Percentiles rank a stretch among this genome's conserved stretches.
These are phyloP conservation scores for Tetrao urogallus DNA, from an alignment of 2,113 vertebrate genomes.

Conservation along the genomic window DNA sequence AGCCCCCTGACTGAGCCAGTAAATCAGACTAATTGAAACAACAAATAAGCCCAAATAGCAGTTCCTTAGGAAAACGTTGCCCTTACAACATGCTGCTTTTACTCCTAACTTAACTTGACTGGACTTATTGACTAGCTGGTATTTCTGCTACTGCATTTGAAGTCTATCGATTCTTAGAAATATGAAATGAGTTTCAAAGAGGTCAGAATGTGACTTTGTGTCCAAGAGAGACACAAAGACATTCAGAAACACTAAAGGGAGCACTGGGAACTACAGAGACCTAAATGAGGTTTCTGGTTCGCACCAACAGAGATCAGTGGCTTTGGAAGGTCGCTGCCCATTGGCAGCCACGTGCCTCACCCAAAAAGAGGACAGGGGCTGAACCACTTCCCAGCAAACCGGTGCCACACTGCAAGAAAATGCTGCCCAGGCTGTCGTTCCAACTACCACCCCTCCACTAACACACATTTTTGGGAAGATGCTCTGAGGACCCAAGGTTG, in stretches of 20 bases:
- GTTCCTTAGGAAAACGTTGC: slow-evolving; percentile 47
- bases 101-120: slow-evolving; percentile 33
- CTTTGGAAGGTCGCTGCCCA: not conserved
- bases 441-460: not conserved
- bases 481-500: not conserved
- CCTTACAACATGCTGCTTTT: not conserved
- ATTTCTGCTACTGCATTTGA: slow-evolving; percentile 52
- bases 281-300: not conserved
- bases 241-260: not conserved
- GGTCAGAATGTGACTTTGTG: slow-evolving; percentile 31
- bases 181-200: slow-evolving; percentile 56
- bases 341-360: not conserved
- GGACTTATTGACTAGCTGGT: slow-evolving; percentile 26
- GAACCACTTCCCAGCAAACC: not conserved
- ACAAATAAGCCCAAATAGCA: slow-evolving; percentile 49
- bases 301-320: not conserved
- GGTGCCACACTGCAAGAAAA: not conserved
- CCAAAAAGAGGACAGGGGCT: not conserved
- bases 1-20: slow-evolving; percentile 41
- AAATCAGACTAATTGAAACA: slow-evolving; percentile 70
- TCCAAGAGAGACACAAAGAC: slow-evolving; percentile 16
- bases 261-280: not conserved
- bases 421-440: not conserved
- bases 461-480: not conserved
- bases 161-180: slow-evolving; percentile 66